Base-by-base conservation (phyloP, 2,113 vertebrate genomes). In the Callipepla squamata region DNA sequence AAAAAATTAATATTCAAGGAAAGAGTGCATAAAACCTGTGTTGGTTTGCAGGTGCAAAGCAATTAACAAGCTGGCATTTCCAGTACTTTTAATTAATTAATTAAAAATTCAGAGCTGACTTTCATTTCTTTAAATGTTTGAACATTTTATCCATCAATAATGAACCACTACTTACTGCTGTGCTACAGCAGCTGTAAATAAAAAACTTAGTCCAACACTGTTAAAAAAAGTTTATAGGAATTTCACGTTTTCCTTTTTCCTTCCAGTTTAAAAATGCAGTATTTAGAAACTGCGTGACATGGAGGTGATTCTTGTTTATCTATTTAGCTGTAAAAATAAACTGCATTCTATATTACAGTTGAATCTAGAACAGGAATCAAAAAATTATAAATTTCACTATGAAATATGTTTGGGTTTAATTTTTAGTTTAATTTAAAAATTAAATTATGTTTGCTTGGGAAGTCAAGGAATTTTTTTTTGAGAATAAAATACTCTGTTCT, bases 61-160 rank as follows among this genome's bases (percentile, higher is more conserved):
- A 99, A 99, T 99, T 99, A 99, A 98, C 98, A 97, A 98, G 98
- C 98, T 99, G 99, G 98, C 99, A 99, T 99, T 99, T 99, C 98
- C 97, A 97, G 97, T 97, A 97, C 97, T 97, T 99, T 99, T 98
- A 99, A 99, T 99, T 99, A 99, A 99, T 99, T 99, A 98, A 99
- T 98, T 98, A 97, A 98, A 98, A 98, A 98, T 98, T 98, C 98
- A 98, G 98, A 99, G 98, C 98, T 97, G 96, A 96, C 97, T 98
- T 98, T 98, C 97, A 98, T 98, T 97, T 98, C 97, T 98, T 98
- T 97, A 98, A 98, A 98, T 98, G 98, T 98, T 98, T 98, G 98
- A 99, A 98, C 97, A 98, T 97, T 98, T 98, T 98, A 98, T 98
- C 97, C 96, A 96, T 97, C 93, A 96, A 97, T 98, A 98, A 98